phyloP scores from a whole-genome alignment of 1,140 invertebrate species.

The Tetragnatha versicolor region DNA sequence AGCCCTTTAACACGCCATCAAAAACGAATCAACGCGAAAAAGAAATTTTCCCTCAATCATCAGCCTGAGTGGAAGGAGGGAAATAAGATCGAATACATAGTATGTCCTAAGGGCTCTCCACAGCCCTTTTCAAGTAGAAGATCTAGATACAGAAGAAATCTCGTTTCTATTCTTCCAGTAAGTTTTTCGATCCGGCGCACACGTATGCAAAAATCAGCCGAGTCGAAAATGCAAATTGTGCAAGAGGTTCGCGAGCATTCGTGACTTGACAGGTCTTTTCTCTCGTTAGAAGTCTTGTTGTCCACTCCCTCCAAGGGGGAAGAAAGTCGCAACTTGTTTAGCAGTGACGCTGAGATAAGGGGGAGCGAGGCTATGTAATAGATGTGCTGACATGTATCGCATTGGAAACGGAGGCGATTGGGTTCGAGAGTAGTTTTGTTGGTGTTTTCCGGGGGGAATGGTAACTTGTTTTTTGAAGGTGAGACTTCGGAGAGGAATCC shows the following conservation, averaged over 20 bases:
- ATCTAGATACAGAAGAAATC: background rate
- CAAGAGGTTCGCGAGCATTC: constrained; percentile 10
- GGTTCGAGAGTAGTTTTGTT: no score
- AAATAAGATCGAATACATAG: background rate
- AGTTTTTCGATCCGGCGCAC: constrained; percentile 13
- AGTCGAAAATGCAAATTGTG: constrained; percentile 49
- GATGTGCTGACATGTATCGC: constrained; percentile 6
- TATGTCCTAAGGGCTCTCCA: background rate
- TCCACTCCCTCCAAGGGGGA: background rate
- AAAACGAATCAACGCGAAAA: constrained; percentile 41
- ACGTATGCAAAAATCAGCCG: constrained; percentile 41
- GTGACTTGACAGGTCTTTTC: constrained; percentile 36
- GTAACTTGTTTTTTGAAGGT: no score
- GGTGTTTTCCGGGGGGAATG: no score
- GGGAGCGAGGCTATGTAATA: background rate
- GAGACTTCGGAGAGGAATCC: no score
- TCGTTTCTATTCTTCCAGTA: constrained; percentile 5
- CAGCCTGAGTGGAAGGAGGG: background rate
- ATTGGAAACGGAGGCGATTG: background rate
- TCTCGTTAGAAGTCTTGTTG: constrained; percentile 6
- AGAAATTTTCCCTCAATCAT: background rate
- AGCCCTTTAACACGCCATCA: constrained; percentile 45
- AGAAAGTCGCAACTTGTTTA: constrained; percentile 10
- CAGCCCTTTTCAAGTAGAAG: background rate
- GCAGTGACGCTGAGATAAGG: background rate